Percentiles rank a stretch among this genome's conserved stretches.
phyloP scores from a whole-genome alignment of 1,140 invertebrate species.

The Brachionus calyciflorus region DNA sequence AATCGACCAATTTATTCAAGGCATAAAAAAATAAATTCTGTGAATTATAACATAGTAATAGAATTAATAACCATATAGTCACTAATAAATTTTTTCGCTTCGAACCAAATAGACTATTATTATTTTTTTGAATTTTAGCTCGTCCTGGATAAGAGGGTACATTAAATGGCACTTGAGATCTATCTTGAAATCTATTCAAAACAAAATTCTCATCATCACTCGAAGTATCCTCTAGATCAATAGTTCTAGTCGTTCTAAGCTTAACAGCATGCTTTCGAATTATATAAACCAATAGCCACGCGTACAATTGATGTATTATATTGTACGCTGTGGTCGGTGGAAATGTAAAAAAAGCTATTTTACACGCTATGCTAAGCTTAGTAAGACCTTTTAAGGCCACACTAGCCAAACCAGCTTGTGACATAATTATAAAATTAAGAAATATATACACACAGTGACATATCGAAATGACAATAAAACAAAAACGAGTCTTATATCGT shows the following conservation, averaged over 20 bases:
- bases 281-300: background rate
- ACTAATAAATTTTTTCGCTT: background rate
- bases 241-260: background rate
- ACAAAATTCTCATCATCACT: background rate
- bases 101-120: background rate
- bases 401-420: conserved; percentile 35
- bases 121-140: background rate
- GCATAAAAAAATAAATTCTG: conserved; percentile 22
- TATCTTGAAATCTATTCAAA: background rate
- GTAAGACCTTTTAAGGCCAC: conserved; percentile 32
- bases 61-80: background rate
- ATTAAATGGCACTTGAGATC: conserved; percentile 10
- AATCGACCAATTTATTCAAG: conserved; percentile 19
- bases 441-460: conserved; percentile 22
- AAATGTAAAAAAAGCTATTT: conserved; percentile 41
- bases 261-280: background rate
- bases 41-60: conserved; percentile 21
- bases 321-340: conserved; percentile 37
- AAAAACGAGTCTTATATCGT: background rate
- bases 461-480: conserved; percentile 18
- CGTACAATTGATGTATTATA: conserved; percentile 6
- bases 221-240: background rate
- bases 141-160: background rate
- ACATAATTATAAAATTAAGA: conserved; percentile 42
- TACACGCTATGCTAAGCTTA: conserved; percentile 1